Evolutionary conservation across 92 coral and sea anemone species (phyloP), one percentile per base, ranked within the genome.

Genomic region (Heteractis magnifica): DNA sequence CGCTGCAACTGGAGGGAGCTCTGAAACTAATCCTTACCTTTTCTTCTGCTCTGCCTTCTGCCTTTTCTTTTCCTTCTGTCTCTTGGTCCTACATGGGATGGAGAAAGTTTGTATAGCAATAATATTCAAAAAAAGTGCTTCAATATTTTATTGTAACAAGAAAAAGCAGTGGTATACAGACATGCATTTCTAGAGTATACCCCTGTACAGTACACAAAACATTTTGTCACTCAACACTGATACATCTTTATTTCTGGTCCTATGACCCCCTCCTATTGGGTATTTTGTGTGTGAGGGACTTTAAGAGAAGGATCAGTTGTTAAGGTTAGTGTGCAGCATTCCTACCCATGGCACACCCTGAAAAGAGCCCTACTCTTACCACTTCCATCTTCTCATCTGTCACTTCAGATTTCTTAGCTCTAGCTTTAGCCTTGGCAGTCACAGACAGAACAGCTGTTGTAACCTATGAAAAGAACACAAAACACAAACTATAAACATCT

Each of bases 351-450:
- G 44, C 44, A 34, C 44, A 34, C 44, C 44, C 44, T 34, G 44
- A 34, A 34, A 34, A 34, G 44, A 34, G 44, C 3, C 44, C 44
- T 4, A 7, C 10, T 13, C 96, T 85, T 81, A 96, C 99, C 92
- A 94, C 96, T 34, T 96, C 99, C 99, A 96, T 96, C 82, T 94
- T 95, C 41, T 96, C 99, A 49, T 92, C 93, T 56, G 94, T 75
- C 0, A 88, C 80, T 56, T 94, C 95, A 51, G 93, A 80, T 83
- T 96, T 96, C 92, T 92, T 94, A 14, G 96, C 94, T 80, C 92
- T 84, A 15, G 94, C 91, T 80, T 96, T 94, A 71, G 94, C 92
- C 87, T 96, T 96, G 19, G 91, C 93, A n/a, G 99, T 94, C 56
- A 94, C 93, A 19, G 99, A 96, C 80, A 96, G 88, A 44, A 96